Conservation (phyloP, 2,113 vertebrate species). For the Neolamprologus toae region DNA sequence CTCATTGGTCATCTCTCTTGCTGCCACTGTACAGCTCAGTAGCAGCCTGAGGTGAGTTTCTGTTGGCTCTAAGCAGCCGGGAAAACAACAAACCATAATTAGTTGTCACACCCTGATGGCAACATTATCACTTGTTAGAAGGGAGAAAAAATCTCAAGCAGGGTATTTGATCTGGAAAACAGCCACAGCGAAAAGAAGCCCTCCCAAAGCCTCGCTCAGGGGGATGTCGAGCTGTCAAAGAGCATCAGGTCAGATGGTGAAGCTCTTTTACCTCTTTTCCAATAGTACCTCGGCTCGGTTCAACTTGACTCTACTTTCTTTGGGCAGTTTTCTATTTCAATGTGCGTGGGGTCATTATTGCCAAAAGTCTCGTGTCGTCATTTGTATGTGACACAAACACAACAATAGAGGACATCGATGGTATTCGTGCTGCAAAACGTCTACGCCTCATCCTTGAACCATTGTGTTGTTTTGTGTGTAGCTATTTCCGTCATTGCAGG, state of each 20-base stretch:
- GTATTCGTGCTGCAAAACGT: background rate
- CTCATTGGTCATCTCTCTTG: background rate
- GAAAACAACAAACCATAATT: background rate
- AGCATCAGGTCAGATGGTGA: background rate
- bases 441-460: background rate
- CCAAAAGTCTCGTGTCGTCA: background rate
- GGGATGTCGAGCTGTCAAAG: background rate
- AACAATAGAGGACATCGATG: background rate
- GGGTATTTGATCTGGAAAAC: background rate
- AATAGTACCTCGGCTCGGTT: background rate
- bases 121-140: conserved; percentile 5
- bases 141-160: background rate
- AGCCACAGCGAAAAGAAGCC: background rate
- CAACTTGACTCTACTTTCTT: background rate
- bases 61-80: background rate
- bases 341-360: background rate
- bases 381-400: background rate
- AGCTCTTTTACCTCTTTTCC: background rate
- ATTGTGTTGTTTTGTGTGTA: background rate
- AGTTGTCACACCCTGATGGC: background rate
- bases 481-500: background rate
- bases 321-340: background rate
- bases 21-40: background rate
- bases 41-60: background rate
- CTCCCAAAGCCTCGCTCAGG: background rate